Evolutionary conservation across 2,113 vertebrate species (phyloP).

Genomic region (Pseudorhombus dupliciocellatus): DNA sequence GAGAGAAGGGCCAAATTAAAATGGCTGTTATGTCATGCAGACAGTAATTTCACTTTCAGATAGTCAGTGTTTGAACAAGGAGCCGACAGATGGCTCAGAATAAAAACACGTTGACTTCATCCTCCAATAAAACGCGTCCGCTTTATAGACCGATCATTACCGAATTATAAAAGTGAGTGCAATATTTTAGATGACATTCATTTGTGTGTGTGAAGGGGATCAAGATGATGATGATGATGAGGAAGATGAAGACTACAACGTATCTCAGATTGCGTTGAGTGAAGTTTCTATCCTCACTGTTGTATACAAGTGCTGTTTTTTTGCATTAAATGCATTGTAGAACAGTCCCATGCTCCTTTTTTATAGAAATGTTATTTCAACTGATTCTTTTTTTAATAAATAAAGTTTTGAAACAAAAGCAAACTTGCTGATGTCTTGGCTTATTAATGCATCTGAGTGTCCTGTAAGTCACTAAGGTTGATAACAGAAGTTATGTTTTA

Average conservation of each 20-base stretch:
- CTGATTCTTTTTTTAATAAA: slow-evolving; percentile 96
- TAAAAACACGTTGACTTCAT: slow-evolving; percentile 53
- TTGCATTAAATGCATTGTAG: slow-evolving; percentile 90
- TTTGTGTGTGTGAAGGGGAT: too few relatives aligned
- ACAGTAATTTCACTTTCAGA: slow-evolving; percentile 59
- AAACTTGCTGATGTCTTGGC: not conserved
- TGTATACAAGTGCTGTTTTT: slow-evolving; percentile 86
- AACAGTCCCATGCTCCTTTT: slow-evolving; percentile 92
- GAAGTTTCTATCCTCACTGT: slow-evolving; percentile 88
- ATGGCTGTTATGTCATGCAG: slow-evolving; percentile 55
- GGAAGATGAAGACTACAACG: slow-evolving; percentile 57
- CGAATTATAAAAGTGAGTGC: slow-evolving; percentile 90
- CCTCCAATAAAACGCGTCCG: slow-evolving; percentile 71
- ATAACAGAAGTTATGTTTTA: too few relatives aligned
- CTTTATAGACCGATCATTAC: slow-evolving; percentile 86
- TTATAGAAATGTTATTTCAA: slow-evolving; percentile 97
- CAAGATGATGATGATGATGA: slow-evolving; percentile 63
- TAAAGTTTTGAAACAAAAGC: slow-evolving; percentile 96
- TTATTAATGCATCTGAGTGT: not conserved
- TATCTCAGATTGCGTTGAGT: slow-evolving; percentile 76
- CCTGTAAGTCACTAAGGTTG: too few relatives aligned
- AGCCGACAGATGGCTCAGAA: slow-evolving; percentile 30
- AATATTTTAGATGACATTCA: slow-evolving; percentile 87
- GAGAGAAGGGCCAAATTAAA: slow-evolving; percentile 61
- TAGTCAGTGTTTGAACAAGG: slow-evolving; percentile 33